A percentile compares a stretch with the other conserved stretches of the same genome.
Conservation (phyloP, 1,140 invertebrate genomes). For the Olivierus martensii region DNA sequence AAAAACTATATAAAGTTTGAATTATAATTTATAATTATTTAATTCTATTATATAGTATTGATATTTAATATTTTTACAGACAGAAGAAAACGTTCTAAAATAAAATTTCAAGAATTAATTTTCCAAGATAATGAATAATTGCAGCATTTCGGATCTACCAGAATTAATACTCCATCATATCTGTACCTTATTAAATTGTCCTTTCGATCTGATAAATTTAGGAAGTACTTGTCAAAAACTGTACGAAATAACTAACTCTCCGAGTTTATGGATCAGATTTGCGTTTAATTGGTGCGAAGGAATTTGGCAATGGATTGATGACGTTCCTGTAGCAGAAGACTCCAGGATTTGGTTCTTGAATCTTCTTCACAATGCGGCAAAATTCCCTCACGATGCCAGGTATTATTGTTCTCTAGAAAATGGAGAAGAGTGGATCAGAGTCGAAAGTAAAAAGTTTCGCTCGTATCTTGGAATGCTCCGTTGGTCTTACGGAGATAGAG, state of each 20-base stretch:
- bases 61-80: no score
- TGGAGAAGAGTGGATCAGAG: slow-evolving; percentile 8
- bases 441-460: slow-evolving; percentile 6
- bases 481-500: not conserved
- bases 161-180: slow-evolving; percentile 10
- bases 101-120: no score
- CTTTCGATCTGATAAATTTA: slow-evolving; percentile 12
- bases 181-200: slow-evolving; percentile 4
- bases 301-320: slow-evolving; percentile 1
- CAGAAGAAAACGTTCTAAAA: no score
- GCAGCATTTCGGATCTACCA: not conserved
- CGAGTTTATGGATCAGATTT: slow-evolving; percentile 3
- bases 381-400: not conserved
- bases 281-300: slow-evolving; percentile 8
- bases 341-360: slow-evolving; percentile 6
- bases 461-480: slow-evolving; percentile 4
- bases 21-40: no score
- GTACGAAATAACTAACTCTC: not conserved
- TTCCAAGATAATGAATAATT: no score
- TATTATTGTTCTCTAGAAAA: not conserved
- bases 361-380: not conserved
- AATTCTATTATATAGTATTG: no score
- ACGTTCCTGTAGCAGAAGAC: not conserved
- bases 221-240: slow-evolving; percentile 11
- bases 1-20: no score